phyloP scores from a whole-genome alignment of 2,888 invertebrate species.

The Trichacis sp. region DNA sequence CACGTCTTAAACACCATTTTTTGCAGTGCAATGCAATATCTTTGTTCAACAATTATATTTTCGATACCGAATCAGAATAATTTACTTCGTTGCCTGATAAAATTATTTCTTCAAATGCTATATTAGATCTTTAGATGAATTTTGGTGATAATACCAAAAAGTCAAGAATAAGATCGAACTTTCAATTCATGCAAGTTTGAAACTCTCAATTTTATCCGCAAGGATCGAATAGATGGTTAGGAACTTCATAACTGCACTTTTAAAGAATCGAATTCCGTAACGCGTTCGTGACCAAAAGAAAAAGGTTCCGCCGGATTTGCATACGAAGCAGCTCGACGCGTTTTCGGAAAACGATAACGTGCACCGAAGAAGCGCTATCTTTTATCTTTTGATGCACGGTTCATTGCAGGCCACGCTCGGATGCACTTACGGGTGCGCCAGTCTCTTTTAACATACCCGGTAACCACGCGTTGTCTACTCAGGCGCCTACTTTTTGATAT shows the following conservation, averaged over 20 bases:
- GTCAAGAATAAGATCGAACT: too few relatives aligned
- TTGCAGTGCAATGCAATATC: too few relatives aligned
- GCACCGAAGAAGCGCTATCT: conserved; percentile 26
- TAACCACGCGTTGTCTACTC: background rate
- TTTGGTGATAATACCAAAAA: too few relatives aligned
- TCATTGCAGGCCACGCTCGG: conserved; percentile 27
- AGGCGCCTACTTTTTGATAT: background rate
- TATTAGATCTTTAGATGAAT: too few relatives aligned
- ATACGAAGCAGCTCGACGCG: conserved; percentile 24
- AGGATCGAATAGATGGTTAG: background rate
- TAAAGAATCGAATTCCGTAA: background rate
- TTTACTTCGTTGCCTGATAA: too few relatives aligned
- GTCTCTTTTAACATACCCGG: conserved; percentile 18
- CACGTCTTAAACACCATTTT: too few relatives aligned
- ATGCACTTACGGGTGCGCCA: conserved; percentile 15
- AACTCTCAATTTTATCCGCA: too few relatives aligned
- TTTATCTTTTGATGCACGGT: conserved; percentile 32
- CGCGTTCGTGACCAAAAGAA: background rate
- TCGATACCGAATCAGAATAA: too few relatives aligned
- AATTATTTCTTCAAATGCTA: too few relatives aligned
- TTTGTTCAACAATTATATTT: too few relatives aligned
- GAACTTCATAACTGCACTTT: background rate
- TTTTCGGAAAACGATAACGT: conserved; percentile 30
- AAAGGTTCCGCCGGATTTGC: conserved; percentile 15
- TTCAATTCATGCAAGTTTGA: too few relatives aligned